A percentile compares a stretch with the other conserved stretches of the same genome.
Conservation (phyloP, 2,888 invertebrate genomes). For the Caenorhabditis wallacei region DNA sequence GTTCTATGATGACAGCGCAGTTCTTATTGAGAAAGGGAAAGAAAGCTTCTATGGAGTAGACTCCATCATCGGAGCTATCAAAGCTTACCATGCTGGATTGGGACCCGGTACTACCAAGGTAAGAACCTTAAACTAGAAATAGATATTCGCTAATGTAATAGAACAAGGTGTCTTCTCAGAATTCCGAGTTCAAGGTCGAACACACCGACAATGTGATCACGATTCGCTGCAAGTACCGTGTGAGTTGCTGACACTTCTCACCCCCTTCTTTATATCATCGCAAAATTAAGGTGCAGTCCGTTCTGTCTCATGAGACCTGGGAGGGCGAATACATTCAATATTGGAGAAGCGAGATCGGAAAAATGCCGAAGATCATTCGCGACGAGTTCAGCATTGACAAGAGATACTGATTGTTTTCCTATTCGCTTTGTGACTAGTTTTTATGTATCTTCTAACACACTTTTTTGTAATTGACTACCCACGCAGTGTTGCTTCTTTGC, state of each 20-base stretch:
- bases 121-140: neutral
- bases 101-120: conserved; percentile 61
- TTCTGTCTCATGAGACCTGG: conserved; percentile 45
- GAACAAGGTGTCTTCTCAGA: conserved; percentile 54
- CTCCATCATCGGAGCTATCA: conserved; percentile 59
- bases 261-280: conserved; percentile 5
- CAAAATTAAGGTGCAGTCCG: conserved; percentile 64
- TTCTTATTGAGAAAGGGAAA: conserved; percentile 62
- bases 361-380: conserved; percentile 60
- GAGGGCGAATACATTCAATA: conserved; percentile 64
- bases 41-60: conserved; percentile 48
- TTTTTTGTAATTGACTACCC: conserved; percentile 36
- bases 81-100: conserved; percentile 55
- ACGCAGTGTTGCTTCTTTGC: conserved; percentile 48
- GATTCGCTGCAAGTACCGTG: conserved; percentile 58
- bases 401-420: conserved; percentile 35
- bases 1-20: conserved; percentile 62
- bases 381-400: conserved; percentile 67
- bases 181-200: conserved; percentile 59
- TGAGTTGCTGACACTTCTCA: conserved; percentile 17
- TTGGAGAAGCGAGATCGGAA: conserved; percentile 58
- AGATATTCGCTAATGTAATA: conserved; percentile 44
- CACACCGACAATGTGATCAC: conserved; percentile 52
- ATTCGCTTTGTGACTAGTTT: neutral
- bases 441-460: conserved; percentile 4